Evolutionary conservation across 2,113 vertebrate species (phyloP), one percentile per base, ranked within the genome.

Genomic region (human): DNA sequence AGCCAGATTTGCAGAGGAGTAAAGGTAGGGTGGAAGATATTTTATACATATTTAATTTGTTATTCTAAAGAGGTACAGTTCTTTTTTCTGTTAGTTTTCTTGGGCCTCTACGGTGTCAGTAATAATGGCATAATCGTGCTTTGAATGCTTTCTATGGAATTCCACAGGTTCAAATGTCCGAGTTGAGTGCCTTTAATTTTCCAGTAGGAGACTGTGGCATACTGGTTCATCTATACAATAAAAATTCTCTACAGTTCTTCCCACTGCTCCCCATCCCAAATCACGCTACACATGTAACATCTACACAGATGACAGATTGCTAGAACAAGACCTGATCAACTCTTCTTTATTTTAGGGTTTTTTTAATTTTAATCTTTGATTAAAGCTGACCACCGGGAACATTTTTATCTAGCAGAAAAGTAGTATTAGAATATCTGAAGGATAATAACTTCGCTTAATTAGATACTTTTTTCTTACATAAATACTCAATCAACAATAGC

Each of bases 11-110:
- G 79, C 84, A 64, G 43, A 96, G 27, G 80, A 72, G 86, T 75
- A 89, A 90, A 97, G 18, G 59, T 32, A 89, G 23, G 61, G 59
- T 93, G 43, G 75, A 13, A 25, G 17, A 91, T 92, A 94, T 93
- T 96, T 94, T 90, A 97, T 88, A 96, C 86, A 95, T 93, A 95
- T 90, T 98, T 97, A 97, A 93, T 97, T 89, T 89, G 48, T 93
- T 80, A 80, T 91, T 96, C 78, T 96, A 93, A 97, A 72, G 43
- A 93, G 50, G 25, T 55, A 61, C 9, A 52, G 23, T 52, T 66
- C 27, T 43, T 59, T 40, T 32, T 35, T 20, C 55, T n/a, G 4
- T 70, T 52, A 76, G 45, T 50, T 94, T 83, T 79, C 43, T 55
- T 32, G 48, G 57, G 45, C 35, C 0, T 84, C 38, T 76, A 40